These are phyloP conservation scores for Junonia oenone DNA, from an alignment of 2,888 invertebrate species.

Conservation along the genomic window DNA sequence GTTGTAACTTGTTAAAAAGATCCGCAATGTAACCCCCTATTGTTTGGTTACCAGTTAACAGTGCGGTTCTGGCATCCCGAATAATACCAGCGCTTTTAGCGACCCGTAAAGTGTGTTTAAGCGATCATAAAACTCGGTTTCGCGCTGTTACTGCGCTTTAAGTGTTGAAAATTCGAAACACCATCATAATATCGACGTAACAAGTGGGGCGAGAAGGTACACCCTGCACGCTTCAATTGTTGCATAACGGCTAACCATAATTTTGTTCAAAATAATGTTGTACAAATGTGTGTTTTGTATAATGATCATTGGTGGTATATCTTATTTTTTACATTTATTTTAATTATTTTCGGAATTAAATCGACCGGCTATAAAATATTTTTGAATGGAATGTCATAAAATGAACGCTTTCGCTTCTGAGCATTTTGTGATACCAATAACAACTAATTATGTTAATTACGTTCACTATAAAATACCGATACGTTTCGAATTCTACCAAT, in stretches of 20 bases:
- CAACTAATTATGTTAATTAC: too few relatives aligned
- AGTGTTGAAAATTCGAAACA: slow-evolving; percentile 12
- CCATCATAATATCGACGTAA: slow-evolving; percentile 23
- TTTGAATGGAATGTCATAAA: neutral
- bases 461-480: too few relatives aligned
- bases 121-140: slow-evolving; percentile 3
- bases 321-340: neutral
- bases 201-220: slow-evolving; percentile 24
- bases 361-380: too few relatives aligned
- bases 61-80: slow-evolving; percentile 11
- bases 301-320: neutral
- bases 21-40: slow-evolving; percentile 24
- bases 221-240: slow-evolving; percentile 15
- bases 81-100: slow-evolving; percentile 19
- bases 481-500: too few relatives aligned
- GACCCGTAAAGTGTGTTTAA: slow-evolving; percentile 16
- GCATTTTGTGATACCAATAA: too few relatives aligned
- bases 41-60: slow-evolving; percentile 17
- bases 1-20: slow-evolving; percentile 16
- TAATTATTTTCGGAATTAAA: too few relatives aligned
- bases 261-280: neutral
- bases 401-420: too few relatives aligned
- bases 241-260: slow-evolving; percentile 10
- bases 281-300: neutral
- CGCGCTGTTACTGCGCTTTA: slow-evolving; percentile 15